Base-by-base conservation (phyloP, 1,140 invertebrate genomes). In the Anadara kagoshimensis region DNA sequence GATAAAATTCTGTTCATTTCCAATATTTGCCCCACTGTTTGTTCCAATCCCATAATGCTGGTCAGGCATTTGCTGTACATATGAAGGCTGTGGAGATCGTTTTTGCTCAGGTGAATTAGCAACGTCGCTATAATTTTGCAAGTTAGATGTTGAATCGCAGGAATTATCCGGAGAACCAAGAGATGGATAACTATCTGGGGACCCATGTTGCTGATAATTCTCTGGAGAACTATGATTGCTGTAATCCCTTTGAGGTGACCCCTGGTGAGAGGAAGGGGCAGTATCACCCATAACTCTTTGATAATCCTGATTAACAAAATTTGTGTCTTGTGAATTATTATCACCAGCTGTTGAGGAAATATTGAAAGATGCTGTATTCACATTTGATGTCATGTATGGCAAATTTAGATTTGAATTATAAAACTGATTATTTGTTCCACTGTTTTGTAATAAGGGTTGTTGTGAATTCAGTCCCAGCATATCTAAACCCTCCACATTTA, bases 161-260 rank as follows among this genome's bases (percentile, higher is more conserved):
- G 29, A 36, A 36, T 36, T 36, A 3, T 36, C 29, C 7, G 29
- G 29, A 36, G 29, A 36, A 36, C 29, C 29, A 36, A 36, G 29
- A 36, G 29, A 36, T 20, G 51, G 47, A 14, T 56, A 66, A 43
- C 63, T 59, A 20, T 73, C 66, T 68, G 74, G 70, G 12, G 73
- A 78, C 5, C 56, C 72, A 20, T 78, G 68, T 14, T 63, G 71
- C 10, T 65, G 64, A 44, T 76, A 66, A 47, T 56, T 67, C 47
- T 76, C 64, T 22, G 73, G 73, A 18, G 73, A 75, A 11, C 73
- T 69, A 57, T 75, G 62, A 54, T 75, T 75, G 49, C 73, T 75
- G 36, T 75, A 75, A 24, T 75, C 73, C 26, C 63, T 75, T 5
- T 66, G 45, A 59, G 73, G 73, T 24, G 73, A 71, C 41, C 57